Evolutionary conservation across 2,888 invertebrate species (phyloP).

Genomic region (Agriopis leucophaearia): DNA sequence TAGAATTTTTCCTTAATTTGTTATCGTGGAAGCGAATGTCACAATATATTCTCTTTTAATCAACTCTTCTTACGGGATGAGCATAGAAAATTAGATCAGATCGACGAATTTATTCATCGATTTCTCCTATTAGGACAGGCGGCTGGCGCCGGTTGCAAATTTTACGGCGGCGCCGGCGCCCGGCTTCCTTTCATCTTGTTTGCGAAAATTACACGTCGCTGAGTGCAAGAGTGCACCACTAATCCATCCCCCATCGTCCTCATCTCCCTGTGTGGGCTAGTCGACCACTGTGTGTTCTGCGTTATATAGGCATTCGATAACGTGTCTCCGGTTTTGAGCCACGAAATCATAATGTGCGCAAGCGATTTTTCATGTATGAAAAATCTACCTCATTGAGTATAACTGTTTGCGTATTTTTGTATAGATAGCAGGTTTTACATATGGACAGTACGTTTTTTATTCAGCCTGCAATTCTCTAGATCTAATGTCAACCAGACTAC

Average conservation of each 20-base stretch:
- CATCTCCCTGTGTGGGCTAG: constrained; percentile 47
- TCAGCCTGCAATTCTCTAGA: neutral
- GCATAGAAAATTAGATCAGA: constrained; percentile 24
- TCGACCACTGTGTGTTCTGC: constrained; percentile 63
- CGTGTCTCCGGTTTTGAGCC: constrained; percentile 57
- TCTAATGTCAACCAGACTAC: neutral
- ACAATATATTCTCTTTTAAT: constrained; percentile 22
- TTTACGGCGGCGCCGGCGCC: constrained; percentile 53
- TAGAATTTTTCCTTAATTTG: constrained; percentile 17
- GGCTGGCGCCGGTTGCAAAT: constrained; percentile 68
- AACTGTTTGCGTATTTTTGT: constrained; percentile 38
- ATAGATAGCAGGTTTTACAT: neutral
- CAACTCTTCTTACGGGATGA: constrained; percentile 19
- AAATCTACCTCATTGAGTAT: neutral
- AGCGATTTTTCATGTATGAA: constrained; percentile 17
- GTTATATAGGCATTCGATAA: constrained; percentile 59
- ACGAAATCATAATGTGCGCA: constrained; percentile 55
- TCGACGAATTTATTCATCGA: constrained; percentile 67
- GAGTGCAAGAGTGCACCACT: constrained; percentile 56
- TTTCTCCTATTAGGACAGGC: constrained; percentile 63
- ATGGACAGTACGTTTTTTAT: neutral
- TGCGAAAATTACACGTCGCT: constrained; percentile 79
- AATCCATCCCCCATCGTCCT: constrained; percentile 46
- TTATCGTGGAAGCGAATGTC: constrained; percentile 21
- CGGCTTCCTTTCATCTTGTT: constrained; percentile 65